A percentile compares a stretch with the other conserved stretches of the same genome.
Conservation (phyloP, 2,888 invertebrate species). For the Aphodius granarius region DNA sequence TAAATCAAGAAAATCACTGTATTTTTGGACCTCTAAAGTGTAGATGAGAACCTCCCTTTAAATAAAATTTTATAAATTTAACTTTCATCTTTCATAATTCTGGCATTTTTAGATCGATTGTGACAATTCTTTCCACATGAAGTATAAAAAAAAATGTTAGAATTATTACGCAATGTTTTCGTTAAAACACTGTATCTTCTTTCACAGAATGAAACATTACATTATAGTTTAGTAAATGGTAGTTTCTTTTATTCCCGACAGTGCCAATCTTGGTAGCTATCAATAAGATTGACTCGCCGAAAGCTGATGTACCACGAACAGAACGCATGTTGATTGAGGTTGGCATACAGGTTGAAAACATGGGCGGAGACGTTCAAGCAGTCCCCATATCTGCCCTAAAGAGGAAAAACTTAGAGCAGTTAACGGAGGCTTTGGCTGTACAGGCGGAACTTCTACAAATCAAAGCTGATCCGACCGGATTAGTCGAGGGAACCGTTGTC, state of each 20-base stretch:
- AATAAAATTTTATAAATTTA: no score
- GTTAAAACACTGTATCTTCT: no score
- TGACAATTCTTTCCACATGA: no score
- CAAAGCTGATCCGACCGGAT: conserved; percentile 78
- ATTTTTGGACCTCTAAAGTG: no score
- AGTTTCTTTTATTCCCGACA: conserved; percentile 46
- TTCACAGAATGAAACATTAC: no score
- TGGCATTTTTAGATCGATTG: no score
- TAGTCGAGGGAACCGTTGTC: conserved; percentile 87
- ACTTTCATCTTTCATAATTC: no score
- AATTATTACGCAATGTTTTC: no score
- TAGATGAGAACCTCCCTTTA: no score
- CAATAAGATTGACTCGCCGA: conserved; percentile 96
- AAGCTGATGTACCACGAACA: conserved; percentile 83
- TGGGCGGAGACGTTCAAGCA: conserved; percentile 91
- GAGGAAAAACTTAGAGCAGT: conserved; percentile 71
- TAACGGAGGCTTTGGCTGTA: conserved; percentile 81
- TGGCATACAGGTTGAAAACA: conserved; percentile 81
- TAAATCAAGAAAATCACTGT: no score
- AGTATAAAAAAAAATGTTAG: no score
- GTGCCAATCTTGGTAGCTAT: conserved; percentile 96
- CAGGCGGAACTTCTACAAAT: conserved; percentile 90
- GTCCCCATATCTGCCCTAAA: conserved; percentile 91
- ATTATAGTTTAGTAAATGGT: no score
- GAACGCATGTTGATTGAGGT: conserved; percentile 74